These are phyloP conservation scores for Drosophila takahashii DNA, from an alignment of 1,140 invertebrate species.

Conservation along the genomic window DNA sequence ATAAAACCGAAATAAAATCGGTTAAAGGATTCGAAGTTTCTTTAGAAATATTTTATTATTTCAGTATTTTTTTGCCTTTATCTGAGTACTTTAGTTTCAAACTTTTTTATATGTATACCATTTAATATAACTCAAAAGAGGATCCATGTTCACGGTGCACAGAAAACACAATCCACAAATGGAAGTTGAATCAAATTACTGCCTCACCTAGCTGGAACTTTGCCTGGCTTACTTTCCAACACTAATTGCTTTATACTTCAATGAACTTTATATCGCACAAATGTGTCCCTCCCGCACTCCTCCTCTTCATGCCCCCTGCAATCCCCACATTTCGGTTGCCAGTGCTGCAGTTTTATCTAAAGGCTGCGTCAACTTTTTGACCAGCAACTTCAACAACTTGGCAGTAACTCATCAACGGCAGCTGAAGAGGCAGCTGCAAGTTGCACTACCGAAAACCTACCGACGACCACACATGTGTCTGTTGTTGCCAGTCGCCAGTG, in stretches of 20 bases:
- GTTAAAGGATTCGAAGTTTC: not conserved
- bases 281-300: slow-evolving; percentile 15
- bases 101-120: not conserved
- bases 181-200: slow-evolving; percentile 54
- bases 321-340: not conserved
- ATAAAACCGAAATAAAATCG: not conserved
- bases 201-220: slow-evolving; percentile 45
- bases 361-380: slow-evolving; percentile 66
- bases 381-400: slow-evolving; percentile 66
- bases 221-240: slow-evolving; percentile 46
- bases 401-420: slow-evolving; percentile 59
- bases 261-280: slow-evolving; percentile 58
- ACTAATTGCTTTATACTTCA: slow-evolving; percentile 61
- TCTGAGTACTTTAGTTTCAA: not conserved
- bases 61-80: not conserved
- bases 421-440: slow-evolving; percentile 16
- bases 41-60: not conserved
- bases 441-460: slow-evolving; percentile 7
- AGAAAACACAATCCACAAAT: slow-evolving; percentile 36
- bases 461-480: slow-evolving; percentile 49
- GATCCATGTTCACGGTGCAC: slow-evolving; percentile 1
- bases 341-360: slow-evolving; percentile 53
- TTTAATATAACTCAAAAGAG: not conserved
- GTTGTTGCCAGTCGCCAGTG: slow-evolving; percentile 26
- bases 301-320: not conserved